phyloP scores from a whole-genome alignment of 2,113 vertebrate species.

The Erinaceus europaeus region DNA sequence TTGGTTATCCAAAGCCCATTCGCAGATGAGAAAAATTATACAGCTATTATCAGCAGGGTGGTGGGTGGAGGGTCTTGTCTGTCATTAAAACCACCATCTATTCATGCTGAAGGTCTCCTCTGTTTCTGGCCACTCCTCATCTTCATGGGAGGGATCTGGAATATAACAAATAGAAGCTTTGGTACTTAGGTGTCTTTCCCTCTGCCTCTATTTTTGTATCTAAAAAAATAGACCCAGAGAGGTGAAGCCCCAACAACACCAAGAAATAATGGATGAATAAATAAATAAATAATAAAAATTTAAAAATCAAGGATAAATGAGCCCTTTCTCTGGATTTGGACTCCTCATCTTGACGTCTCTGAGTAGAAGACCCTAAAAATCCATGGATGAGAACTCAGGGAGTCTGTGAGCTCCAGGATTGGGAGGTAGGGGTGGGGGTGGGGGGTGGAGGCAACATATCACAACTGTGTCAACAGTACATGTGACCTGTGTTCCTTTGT shows the following conservation, averaged over 20 bases:
- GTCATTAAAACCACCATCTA: slow-evolving; percentile 58
- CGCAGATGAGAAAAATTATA: slow-evolving; percentile 81
- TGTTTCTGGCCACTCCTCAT: slow-evolving; percentile 31
- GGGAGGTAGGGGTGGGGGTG: too few species aligned
- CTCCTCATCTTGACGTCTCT: too few species aligned
- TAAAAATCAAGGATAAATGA: neutral
- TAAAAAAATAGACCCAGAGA: too few species aligned
- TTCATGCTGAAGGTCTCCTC: slow-evolving; percentile 40
- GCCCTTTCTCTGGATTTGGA: neutral
- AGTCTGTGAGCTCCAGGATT: neutral
- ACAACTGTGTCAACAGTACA: neutral
- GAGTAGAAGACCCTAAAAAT: neutral
- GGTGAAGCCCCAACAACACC: too few species aligned
- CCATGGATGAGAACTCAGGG: neutral
- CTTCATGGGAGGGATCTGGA: neutral
- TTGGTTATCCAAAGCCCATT: slow-evolving; percentile 74
- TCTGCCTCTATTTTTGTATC: too few species aligned
- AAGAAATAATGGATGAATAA: too few species aligned
- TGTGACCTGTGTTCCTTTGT: neutral
- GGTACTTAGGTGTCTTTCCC: neutral
- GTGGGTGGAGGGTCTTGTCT: slow-evolving; percentile 48
- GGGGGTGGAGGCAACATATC: neutral
- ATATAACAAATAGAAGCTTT: neutral
- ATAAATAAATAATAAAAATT: too few species aligned
- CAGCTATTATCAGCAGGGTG: slow-evolving; percentile 56